Percentiles rank a stretch among this genome's conserved stretches.
Evolutionary conservation across 2,888 invertebrate genomes (phyloP).

Genomic region (Hymenopus coronatus): DNA sequence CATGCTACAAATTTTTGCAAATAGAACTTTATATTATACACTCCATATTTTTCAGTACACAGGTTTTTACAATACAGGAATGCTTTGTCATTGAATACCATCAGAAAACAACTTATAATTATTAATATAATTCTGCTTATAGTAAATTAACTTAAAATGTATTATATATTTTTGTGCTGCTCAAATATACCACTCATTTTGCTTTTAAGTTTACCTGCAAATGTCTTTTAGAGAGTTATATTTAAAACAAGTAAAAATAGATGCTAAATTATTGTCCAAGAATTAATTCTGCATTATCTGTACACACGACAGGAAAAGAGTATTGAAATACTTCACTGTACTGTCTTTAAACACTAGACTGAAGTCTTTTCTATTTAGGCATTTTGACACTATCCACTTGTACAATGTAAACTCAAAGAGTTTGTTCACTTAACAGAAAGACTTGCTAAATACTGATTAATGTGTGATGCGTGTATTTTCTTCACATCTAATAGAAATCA

Average conservation of each 20-base stretch:
- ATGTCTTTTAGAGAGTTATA: neutral
- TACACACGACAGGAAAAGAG: neutral
- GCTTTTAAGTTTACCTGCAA: neutral
- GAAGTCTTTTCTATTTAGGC: neutral
- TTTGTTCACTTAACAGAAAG: neutral
- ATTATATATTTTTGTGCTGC: neutral
- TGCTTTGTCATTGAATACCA: no score
- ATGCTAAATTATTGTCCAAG: neutral
- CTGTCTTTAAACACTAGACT: neutral
- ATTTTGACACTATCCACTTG: neutral
- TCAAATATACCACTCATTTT: neutral
- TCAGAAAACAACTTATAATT: no score
- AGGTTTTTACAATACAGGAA: no score
- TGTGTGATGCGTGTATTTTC: neutral
- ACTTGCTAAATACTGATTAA: neutral
- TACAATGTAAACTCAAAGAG: neutral
- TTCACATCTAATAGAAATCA: neutral
- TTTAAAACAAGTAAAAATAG: neutral
- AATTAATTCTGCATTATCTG: neutral
- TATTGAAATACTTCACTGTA: neutral
- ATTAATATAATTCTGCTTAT: no score
- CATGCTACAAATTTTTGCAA: no score
- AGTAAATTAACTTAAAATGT: neutral
- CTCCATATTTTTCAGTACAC: no score
- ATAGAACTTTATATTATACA: no score